These are phyloP conservation scores for Emydura subglobosa DNA, from an alignment of 2,113 vertebrate genomes.

Conservation along the genomic window DNA sequence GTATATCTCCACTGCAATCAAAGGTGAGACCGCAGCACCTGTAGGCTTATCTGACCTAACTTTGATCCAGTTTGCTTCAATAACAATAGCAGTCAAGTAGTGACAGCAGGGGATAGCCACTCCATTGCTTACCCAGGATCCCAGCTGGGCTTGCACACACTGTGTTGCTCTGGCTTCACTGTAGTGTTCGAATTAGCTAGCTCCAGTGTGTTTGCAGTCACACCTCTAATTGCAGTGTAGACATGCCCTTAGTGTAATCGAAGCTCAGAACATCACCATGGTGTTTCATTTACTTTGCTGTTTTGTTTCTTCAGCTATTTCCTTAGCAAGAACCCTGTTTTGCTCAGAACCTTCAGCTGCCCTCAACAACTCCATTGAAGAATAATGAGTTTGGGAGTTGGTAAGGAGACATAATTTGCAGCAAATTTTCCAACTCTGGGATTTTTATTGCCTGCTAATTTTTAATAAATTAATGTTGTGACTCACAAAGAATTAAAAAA, in stretches of 20 bases:
- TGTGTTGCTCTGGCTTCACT: background rate
- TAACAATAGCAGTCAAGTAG: background rate
- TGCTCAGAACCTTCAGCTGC: background rate
- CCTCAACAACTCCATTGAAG: accelerated
- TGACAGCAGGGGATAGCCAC: background rate
- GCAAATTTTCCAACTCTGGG: background rate
- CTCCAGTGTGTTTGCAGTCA: background rate
- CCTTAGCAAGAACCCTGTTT: background rate
- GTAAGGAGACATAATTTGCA: background rate
- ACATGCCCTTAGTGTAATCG: background rate
- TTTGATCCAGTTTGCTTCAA: background rate
- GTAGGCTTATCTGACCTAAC: background rate
- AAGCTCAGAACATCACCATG: background rate
- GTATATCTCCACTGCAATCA: background rate
- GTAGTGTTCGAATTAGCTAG: background rate
- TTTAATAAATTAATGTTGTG: background rate
- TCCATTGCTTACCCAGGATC: background rate
- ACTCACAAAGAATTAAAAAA: background rate
- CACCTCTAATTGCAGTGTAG: background rate
- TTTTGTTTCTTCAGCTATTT: background rate
- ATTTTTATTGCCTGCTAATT: constrained; percentile 22
- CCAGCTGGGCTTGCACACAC: background rate
- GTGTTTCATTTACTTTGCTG: background rate
- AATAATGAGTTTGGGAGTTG: background rate
- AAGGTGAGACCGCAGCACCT: background rate